A percentile compares a stretch with the other conserved stretches of the same genome.
Conservation (phyloP, 53 echinoderm and acorn worm genomes). For the Crossaster papposus region DNA sequence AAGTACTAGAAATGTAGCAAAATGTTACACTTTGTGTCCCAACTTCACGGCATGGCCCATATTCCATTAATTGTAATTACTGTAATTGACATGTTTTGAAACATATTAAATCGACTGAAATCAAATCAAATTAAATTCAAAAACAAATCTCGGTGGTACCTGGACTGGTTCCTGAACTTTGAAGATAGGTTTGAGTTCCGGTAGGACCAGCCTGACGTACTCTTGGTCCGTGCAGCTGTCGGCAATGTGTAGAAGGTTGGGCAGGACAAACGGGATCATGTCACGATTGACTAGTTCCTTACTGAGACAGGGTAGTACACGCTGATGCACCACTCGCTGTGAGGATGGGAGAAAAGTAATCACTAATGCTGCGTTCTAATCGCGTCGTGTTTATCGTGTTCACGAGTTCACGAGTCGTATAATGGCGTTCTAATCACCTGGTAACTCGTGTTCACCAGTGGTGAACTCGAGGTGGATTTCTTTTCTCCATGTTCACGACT, state of each 20-base stretch:
- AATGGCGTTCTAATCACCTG: too few species aligned
- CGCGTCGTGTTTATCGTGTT: too few species aligned
- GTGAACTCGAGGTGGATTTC: too few species aligned
- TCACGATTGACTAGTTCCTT: slow-evolving; percentile 89
- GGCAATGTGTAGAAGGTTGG: slow-evolving; percentile 84
- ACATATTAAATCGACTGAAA: too few species aligned
- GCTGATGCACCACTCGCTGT: slow-evolving; percentile 88
- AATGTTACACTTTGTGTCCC: too few species aligned
- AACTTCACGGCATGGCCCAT: too few species aligned
- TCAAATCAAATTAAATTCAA: not conserved
- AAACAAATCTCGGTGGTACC: slow-evolving; percentile 22
- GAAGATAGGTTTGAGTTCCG: slow-evolving; percentile 88
- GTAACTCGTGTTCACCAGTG: too few species aligned
- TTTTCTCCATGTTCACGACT: too few species aligned
- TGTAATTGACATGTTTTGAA: too few species aligned
- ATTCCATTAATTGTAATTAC: too few species aligned
- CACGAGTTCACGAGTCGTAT: not conserved
- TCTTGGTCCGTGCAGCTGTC: slow-evolving; percentile 86
- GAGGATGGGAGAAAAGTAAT: not conserved
- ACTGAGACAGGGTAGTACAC: slow-evolving; percentile 82
- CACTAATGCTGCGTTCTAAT: not conserved
- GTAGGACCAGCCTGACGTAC: slow-evolving; percentile 76
- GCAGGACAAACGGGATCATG: slow-evolving; percentile 95
- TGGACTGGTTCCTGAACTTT: slow-evolving; percentile 97
- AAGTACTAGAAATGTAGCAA: too few species aligned